Percentiles rank a stretch among this genome's conserved stretches.
Conservation (phyloP, 2,797 vertebrate species). For the Hippoglossus hippoglossus region DNA sequence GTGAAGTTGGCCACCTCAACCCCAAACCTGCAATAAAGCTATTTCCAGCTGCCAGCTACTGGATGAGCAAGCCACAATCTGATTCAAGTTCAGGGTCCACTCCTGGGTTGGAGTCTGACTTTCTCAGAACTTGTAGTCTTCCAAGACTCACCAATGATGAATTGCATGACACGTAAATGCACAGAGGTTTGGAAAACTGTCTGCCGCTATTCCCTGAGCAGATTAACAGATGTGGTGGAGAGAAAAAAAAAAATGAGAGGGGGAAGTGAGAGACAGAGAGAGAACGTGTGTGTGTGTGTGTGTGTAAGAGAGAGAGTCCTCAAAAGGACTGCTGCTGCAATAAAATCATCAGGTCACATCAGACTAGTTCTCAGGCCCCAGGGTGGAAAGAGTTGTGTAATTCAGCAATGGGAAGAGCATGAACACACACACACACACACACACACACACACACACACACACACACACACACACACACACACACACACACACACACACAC, state of each 20-base stretch:
- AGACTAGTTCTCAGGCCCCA: slow-evolving; percentile 81
- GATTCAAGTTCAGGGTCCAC: slow-evolving; percentile 66
- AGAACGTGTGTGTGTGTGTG: slow-evolving; percentile 33
- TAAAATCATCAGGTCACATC: slow-evolving; percentile 85
- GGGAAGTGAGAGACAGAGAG: slow-evolving; percentile 62
- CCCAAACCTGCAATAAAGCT: slow-evolving; percentile 60
- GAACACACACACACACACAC: slow-evolving; percentile 11
- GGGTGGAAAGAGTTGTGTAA: slow-evolving; percentile 83
- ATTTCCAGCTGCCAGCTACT: slow-evolving; percentile 65
- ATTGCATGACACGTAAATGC: slow-evolving; percentile 83
- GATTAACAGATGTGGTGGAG: slow-evolving; percentile 82
- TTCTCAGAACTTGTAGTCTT: slow-evolving; percentile 69
- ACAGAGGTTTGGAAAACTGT: slow-evolving; percentile 83
- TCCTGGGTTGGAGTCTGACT: slow-evolving; percentile 67
- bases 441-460: slow-evolving; percentile 32
- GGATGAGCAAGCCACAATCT: slow-evolving; percentile 62
- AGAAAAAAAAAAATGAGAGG: slow-evolving; percentile 55
- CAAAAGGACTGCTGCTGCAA: slow-evolving; percentile 76
- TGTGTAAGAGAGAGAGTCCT: slow-evolving; percentile 50
- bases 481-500: slow-evolving; percentile 1
- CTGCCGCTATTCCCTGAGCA: slow-evolving; percentile 82
- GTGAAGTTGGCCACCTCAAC: slow-evolving; percentile 38
- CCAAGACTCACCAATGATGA: slow-evolving; percentile 78
- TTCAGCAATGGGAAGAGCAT: slow-evolving; percentile 64
- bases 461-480: slow-evolving; percentile 1